Evolutionary conservation across 2,888 invertebrate species (phyloP).

Genomic region (Ochropleura leucogaster): DNA sequence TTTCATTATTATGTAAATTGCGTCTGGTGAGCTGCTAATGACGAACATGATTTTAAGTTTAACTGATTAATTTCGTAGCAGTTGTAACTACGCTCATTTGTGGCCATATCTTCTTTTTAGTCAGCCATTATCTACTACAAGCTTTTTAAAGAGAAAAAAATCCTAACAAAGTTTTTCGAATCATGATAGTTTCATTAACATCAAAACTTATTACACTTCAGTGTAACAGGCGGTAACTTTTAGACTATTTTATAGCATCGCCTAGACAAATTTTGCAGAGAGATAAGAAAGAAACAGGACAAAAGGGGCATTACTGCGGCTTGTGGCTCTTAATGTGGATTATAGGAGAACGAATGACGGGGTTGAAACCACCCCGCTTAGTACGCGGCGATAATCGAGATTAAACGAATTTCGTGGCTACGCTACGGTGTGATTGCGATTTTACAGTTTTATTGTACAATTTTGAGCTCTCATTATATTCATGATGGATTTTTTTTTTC

Average conservation of each 20-base stretch:
- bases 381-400: slow-evolving; percentile 81
- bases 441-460: slow-evolving; percentile 52
- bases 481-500: not conserved
- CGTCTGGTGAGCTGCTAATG: too few relatives aligned
- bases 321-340: slow-evolving; percentile 85
- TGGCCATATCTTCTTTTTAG: too few relatives aligned
- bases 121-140: too few relatives aligned
- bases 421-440: slow-evolving; percentile 66
- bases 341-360: slow-evolving; percentile 81
- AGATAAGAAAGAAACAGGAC: slow-evolving; percentile 90
- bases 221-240: slow-evolving; percentile 74
- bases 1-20: not conserved
- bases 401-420: slow-evolving; percentile 82
- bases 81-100: too few relatives aligned
- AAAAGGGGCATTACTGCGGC: slow-evolving; percentile 83
- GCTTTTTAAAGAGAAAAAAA: too few relatives aligned
- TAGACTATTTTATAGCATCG: slow-evolving; percentile 86
- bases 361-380: slow-evolving; percentile 77
- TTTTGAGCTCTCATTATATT: slow-evolving; percentile 19
- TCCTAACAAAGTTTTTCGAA: too few relatives aligned
- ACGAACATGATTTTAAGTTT: too few relatives aligned
- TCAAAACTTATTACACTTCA: slow-evolving; percentile 51
- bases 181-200: not conserved
- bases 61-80: too few relatives aligned
- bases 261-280: slow-evolving; percentile 89